phyloP scores from a whole-genome alignment of 2,113 vertebrate species.

The Erythrocercus mccallii region DNA sequence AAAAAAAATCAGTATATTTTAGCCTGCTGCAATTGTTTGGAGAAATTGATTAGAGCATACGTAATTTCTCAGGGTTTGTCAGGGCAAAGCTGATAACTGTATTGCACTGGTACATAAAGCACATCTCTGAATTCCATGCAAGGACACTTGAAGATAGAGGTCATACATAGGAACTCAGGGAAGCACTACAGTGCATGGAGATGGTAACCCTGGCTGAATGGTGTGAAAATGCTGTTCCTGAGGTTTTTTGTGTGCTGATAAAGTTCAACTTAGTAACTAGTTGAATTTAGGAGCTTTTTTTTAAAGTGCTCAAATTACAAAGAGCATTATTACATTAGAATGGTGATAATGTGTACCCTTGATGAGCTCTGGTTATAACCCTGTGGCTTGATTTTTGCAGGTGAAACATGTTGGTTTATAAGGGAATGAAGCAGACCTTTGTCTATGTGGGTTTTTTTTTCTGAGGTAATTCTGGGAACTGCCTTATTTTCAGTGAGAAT shows the following conservation, averaged over 20 bases:
- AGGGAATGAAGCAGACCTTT: not conserved
- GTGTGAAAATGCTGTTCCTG: not conserved
- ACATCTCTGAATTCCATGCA: not conserved
- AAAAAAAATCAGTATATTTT: not conserved
- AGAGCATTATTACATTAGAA: not conserved
- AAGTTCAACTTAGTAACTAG: not conserved
- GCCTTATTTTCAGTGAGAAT: not conserved
- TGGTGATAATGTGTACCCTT: not conserved
- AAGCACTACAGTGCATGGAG: not conserved
- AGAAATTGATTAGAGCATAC: not conserved
- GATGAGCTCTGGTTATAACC: not conserved
- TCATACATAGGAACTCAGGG: not conserved
- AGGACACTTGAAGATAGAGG: not conserved
- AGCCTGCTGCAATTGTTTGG: not conserved
- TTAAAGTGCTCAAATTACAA: not conserved
- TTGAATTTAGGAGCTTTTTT: not conserved
- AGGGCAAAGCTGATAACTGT: not conserved
- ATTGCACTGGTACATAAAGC: not conserved
- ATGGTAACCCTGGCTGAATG: not conserved
- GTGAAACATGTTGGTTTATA: not conserved
- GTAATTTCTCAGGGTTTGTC: not conserved
- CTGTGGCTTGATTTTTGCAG: not conserved
- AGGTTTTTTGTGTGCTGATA: not conserved
- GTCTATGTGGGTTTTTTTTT: not conserved
- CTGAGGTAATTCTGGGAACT: not conserved